Conservation (phyloP, 2,113 vertebrate species). For the Periophthalmodon schlosseri region DNA sequence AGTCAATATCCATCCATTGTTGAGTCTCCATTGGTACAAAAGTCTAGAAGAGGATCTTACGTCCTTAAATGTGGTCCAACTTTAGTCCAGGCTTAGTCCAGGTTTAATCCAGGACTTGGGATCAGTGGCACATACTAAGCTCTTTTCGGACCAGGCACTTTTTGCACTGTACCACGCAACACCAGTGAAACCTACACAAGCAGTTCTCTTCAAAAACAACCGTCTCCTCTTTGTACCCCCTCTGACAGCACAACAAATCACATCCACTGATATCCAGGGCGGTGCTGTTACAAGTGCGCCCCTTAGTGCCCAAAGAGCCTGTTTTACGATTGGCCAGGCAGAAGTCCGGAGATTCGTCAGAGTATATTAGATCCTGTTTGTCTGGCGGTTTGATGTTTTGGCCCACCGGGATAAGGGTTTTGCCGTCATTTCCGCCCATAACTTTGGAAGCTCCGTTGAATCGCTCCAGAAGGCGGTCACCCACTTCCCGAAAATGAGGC, state of each 20-base stretch:
- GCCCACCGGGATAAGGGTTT: constrained; percentile 90
- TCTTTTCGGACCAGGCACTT: constrained; percentile 92
- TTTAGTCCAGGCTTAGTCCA: neutral
- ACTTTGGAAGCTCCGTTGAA: constrained; percentile 96
- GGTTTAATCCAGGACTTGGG: constrained; percentile 13
- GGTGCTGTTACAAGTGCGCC: constrained; percentile 92
- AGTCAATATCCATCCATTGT: neutral
- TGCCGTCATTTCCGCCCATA: constrained; percentile 96
- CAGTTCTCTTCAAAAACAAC: constrained; percentile 95
- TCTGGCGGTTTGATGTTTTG: constrained; percentile 92
- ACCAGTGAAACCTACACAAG: constrained; percentile 97
- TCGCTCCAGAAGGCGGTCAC: constrained; percentile 88
- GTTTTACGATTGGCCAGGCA: constrained; percentile 93
- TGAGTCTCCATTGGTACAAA: neutral
- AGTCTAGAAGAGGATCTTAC: constrained; percentile 10
- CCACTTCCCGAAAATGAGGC: constrained; percentile 94
- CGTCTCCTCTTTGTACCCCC: constrained; percentile 89
- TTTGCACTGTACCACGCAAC: constrained; percentile 96
- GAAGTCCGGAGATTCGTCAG: constrained; percentile 94
- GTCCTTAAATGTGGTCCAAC: constrained; percentile 23
- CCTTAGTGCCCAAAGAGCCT: constrained; percentile 89
- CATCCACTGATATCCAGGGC: constrained; percentile 95
- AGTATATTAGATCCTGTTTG: constrained; percentile 93
- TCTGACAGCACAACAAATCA: constrained; percentile 92
- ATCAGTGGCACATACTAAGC: constrained; percentile 89